A percentile compares a stretch with the other conserved stretches of the same genome.
Conservation (phyloP, 2,113 vertebrate species). For the Nettapus auritus region DNA sequence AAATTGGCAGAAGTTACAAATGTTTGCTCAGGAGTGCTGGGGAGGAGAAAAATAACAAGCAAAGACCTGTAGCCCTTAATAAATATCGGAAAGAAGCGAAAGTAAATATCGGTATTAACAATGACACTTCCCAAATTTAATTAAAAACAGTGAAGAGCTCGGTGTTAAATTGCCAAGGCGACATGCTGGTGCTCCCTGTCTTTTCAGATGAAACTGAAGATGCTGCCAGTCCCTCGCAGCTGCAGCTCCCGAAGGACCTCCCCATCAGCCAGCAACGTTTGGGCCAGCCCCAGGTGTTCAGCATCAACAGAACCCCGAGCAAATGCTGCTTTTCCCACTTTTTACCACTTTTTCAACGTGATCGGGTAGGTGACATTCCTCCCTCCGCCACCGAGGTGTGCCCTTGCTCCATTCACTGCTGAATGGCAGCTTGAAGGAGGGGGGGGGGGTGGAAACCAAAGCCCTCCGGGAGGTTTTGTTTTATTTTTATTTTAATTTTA, state of each 20-base stretch:
- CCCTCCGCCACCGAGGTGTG: slow-evolving; percentile 25
- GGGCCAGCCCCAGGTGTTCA: neutral
- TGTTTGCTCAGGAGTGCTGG: neutral
- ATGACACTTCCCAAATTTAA: neutral
- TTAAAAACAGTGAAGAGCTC: neutral
- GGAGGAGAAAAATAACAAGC: neutral
- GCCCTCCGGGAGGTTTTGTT: neutral
- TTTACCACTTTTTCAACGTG: too few relatives aligned
- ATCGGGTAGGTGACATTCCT: neutral
- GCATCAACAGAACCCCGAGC: fast-evolving
- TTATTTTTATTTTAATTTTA: too few relatives aligned
- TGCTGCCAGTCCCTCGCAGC: neutral
- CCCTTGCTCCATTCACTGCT: slow-evolving; percentile 19
- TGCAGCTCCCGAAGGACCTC: fast-evolving
- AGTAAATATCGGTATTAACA: neutral
- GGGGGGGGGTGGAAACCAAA: fast-evolving
- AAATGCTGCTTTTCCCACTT: neutral
- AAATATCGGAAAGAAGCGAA: neutral
- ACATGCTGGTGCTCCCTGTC: neutral
- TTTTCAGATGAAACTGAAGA: neutral
- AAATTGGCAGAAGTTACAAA: neutral
- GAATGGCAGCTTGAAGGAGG: neutral
- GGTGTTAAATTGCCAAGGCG: fast-evolving
- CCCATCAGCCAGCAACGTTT: fast-evolving
- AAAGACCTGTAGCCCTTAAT: neutral